Base-by-base conservation (phyloP, 2,888 invertebrate species). In the Coelopa pilipes region DNA sequence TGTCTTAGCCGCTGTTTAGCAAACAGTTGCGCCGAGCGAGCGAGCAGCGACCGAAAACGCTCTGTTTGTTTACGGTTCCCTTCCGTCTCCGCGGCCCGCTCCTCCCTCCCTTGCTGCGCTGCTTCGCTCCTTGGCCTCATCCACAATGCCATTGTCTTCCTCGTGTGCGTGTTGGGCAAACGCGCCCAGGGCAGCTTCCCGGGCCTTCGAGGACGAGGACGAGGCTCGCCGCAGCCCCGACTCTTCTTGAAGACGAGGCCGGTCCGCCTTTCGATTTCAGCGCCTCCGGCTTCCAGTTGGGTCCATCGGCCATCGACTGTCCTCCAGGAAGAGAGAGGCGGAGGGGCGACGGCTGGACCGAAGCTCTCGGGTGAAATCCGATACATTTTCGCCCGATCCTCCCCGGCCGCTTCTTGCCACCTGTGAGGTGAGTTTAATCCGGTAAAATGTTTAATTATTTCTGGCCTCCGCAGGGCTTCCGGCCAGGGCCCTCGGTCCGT, bases 381-480 rank as follows among this genome's bases (percentile, higher is more conserved):
- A 66, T 66, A 66, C 10, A 13, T 45, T 24, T 66, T 50, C 19
- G 11, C 5, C 19, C 49, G 12, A 66, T 49, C 21, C 50, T 66
- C 66, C 49, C 34, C n/a, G n/a, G 7, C 7, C 34, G 19, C 66
- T 66, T 66, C 50, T 49, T 66, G 66, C 21, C 66, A 66, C 66
- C 82, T 82, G 82, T 79, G 81, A 83, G 82, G 82, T 83, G 82
- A 82, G 80, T 83, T 82, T 82, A 82, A 82, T 82, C 82, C 82
- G 82, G 55, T 81, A 83, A 82, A 83, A 83, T 82, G 80, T 83
- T 81, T 81, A 83, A 83, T 82, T 82, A 83, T 81, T 81, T 81
- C 82, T 82, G 81, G 82, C 80, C 78, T 79, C 82, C 80, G 76
- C 71, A 76, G 79, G 82, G 78, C 75, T 77, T 79, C 82, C 34